Conservation (phyloP, 2,797 vertebrate genomes). For the Melanotaenia parkinsoni region DNA sequence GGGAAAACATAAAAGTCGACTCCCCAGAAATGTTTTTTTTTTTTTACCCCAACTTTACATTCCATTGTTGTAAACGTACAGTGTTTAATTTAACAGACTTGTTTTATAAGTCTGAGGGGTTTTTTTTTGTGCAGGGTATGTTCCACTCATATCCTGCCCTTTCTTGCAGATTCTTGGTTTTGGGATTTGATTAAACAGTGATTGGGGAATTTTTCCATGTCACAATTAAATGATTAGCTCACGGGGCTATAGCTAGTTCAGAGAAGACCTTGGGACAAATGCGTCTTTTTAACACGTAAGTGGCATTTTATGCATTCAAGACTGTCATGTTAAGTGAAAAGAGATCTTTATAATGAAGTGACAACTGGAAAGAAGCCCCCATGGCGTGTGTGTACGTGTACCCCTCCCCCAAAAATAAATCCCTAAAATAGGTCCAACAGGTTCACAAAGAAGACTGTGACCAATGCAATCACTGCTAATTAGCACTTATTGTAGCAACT, state of each 20-base stretch:
- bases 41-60: slow-evolving; percentile 86
- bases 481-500: slow-evolving; percentile 78
- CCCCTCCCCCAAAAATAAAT: neutral
- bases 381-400: too few relatives aligned
- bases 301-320: slow-evolving; percentile 58
- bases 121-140: slow-evolving; percentile 71
- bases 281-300: slow-evolving; percentile 43
- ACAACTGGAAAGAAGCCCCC: slow-evolving; percentile 29
- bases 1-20: slow-evolving; percentile 65
- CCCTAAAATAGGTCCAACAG: slow-evolving; percentile 23
- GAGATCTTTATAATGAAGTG: slow-evolving; percentile 43
- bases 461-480: slow-evolving; percentile 62
- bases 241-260: slow-evolving; percentile 30
- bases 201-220: slow-evolving; percentile 10
- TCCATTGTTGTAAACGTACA: slow-evolving; percentile 88
- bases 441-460: slow-evolving; percentile 77
- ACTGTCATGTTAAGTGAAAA: slow-evolving; percentile 46
- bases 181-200: slow-evolving; percentile 16
- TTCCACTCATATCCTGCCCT: slow-evolving; percentile 50
- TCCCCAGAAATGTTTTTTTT: slow-evolving; percentile 59
- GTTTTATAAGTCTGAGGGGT: slow-evolving; percentile 96
- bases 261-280: slow-evolving; percentile 34
- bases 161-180: slow-evolving; percentile 43
- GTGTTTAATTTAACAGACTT: slow-evolving; percentile 93
- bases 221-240: slow-evolving; percentile 35